Evolutionary conservation across 2,797 vertebrate genomes (phyloP).

Genomic region (Crypturellus tataupa): DNA sequence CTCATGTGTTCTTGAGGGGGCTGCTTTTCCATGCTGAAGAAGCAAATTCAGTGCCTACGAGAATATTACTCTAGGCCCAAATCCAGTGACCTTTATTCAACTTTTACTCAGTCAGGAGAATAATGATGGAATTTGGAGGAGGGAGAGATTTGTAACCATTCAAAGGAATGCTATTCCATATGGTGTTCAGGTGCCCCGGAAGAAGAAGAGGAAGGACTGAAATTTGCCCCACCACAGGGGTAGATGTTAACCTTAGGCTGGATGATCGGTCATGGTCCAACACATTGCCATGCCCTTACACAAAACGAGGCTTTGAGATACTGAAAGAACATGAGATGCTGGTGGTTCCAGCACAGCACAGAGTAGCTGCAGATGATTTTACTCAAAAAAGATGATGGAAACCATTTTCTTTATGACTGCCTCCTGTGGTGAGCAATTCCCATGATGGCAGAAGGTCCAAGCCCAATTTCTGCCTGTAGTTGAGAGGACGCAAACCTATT

Average conservation of each 20-base stretch:
- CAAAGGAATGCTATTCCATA: neutral
- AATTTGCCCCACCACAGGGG: rapidly evolving
- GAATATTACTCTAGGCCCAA: neutral
- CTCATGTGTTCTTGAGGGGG: neutral
- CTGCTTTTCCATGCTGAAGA: neutral
- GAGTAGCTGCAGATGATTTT: neutral
- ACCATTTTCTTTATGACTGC: neutral
- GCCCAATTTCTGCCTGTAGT: neutral
- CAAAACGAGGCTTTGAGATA: neutral
- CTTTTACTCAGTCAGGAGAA: neutral
- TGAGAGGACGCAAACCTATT: neutral
- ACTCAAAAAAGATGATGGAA: neutral
- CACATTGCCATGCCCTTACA: neutral
- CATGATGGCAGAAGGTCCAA: neutral
- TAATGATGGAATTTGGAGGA: neutral
- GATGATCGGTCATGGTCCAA: neutral
- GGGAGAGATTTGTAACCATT: neutral
- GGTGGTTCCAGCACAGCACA: neutral
- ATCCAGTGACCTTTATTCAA: neutral
- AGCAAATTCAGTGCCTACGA: neutral
- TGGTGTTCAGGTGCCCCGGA: neutral
- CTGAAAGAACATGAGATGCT: neutral
- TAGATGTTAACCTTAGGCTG: rapidly evolving
- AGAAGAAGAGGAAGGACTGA: neutral
- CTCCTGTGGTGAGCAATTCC: neutral